Conservation (phyloP, 2,797 vertebrate genomes). For the Huso huso region DNA sequence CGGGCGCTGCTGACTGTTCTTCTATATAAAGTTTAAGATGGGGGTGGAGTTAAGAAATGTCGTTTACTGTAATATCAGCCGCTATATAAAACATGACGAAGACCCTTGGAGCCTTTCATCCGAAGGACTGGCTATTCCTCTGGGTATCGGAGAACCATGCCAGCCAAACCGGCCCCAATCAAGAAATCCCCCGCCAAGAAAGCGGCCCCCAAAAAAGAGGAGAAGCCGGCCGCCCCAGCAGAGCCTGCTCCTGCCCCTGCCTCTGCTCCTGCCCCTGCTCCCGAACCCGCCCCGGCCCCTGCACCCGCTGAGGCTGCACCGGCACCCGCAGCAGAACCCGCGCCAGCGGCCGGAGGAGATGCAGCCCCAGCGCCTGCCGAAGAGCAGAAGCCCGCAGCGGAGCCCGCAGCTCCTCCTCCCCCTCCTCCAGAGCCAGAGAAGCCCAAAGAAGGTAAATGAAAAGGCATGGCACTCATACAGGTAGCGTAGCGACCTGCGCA, state of each 20-base stretch:
- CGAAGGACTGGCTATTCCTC: slow-evolving; percentile 26
- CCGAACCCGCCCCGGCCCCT: slow-evolving; percentile 18
- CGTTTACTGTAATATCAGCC: slow-evolving; percentile 13
- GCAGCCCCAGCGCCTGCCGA: slow-evolving; percentile 13
- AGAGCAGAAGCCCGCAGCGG: slow-evolving; percentile 20
- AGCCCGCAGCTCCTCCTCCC: slow-evolving; percentile 4
- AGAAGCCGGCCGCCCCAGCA: slow-evolving; percentile 38
- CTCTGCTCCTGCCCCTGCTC: slow-evolving; percentile 25
- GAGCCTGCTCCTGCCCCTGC: too few species aligned
- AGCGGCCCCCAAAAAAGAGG: slow-evolving; percentile 34
- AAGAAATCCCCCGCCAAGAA: slow-evolving; percentile 57
- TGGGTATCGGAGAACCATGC: slow-evolving; percentile 47
- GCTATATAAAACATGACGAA: slow-evolving; percentile 43
- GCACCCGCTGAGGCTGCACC: slow-evolving; percentile 19
- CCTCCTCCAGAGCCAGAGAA: slow-evolving; percentile 21
- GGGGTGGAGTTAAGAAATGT: slow-evolving; percentile 45
- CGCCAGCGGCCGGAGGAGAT: slow-evolving; percentile 21
- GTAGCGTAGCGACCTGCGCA: too few species aligned
- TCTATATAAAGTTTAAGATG: slow-evolving; percentile 29
- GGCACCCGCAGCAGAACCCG: accelerated
- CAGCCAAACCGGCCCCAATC: slow-evolving; percentile 59
- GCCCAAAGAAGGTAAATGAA: slow-evolving; percentile 36
- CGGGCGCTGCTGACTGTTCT: slow-evolving; percentile 14
- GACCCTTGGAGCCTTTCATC: slow-evolving; percentile 15
- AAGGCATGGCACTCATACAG: too few species aligned